phyloP scores from a whole-genome alignment of 2,113 vertebrate species.

The Sapajus apella region DNA sequence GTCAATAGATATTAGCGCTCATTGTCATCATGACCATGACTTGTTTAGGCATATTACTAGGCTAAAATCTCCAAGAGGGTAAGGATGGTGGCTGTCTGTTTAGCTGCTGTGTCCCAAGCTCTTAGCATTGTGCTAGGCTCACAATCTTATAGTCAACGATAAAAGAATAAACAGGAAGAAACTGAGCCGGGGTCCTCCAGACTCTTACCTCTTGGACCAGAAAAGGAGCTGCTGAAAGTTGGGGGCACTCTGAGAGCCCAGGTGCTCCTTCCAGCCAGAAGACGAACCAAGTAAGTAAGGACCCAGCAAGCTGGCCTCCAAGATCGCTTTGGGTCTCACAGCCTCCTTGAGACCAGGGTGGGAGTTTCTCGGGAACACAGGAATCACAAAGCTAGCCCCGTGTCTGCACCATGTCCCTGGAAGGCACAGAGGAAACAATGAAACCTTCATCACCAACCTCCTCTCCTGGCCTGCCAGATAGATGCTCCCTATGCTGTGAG shows the following conservation, averaged over 20 bases:
- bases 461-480: neutral
- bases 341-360: neutral
- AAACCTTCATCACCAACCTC: neutral
- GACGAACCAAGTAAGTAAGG: neutral
- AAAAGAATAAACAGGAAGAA: constrained; percentile 12
- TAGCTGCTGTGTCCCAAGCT: neutral
- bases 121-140: neutral
- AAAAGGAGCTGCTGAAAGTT: neutral
- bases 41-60: neutral
- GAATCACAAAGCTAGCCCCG: neutral
- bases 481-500: neutral
- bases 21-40: neutral
- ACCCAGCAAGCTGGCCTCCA: neutral
- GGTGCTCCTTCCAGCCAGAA: neutral
- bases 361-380: neutral
- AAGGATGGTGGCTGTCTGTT: neutral
- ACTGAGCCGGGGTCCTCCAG: neutral
- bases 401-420: neutral
- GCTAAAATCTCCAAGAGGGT: neutral
- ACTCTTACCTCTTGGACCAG: neutral
- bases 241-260: neutral
- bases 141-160: neutral
- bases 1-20: neutral
- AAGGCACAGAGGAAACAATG: constrained; percentile 32
- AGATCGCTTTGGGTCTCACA: neutral